Percentiles rank a stretch among this genome's conserved stretches.
phyloP scores from a whole-genome alignment of 1,140 invertebrate species.

The Acromyrmex heyeri region DNA sequence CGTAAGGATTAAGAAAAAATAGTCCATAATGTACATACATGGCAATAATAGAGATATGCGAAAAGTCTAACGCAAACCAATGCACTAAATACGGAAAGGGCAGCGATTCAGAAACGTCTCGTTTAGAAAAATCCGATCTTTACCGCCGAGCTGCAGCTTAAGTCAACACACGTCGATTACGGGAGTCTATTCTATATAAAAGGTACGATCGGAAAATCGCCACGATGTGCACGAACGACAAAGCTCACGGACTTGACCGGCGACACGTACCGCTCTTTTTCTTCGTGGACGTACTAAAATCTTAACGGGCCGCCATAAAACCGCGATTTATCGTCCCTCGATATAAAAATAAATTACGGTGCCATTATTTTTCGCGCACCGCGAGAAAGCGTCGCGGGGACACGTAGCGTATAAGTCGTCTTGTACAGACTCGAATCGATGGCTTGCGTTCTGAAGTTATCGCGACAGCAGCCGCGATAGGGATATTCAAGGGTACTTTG shows the following conservation, averaged over 20 bases:
- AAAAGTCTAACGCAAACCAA: background rate
- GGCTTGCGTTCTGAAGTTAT: conserved; percentile 26
- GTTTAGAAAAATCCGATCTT: background rate
- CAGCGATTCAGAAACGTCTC: too few species aligned
- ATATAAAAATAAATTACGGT: conserved; percentile 57
- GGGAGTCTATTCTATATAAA: conserved; percentile 18
- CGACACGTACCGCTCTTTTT: conserved; percentile 48
- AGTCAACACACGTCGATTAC: conserved; percentile 51
- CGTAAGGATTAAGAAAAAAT: conserved; percentile 22
- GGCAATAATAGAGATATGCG: conserved; percentile 7
- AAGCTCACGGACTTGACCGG: conserved; percentile 57
- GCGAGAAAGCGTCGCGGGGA: conserved; percentile 23
- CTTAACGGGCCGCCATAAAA: conserved; percentile 49
- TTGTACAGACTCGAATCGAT: conserved; percentile 41
- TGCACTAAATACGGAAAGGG: too few species aligned
- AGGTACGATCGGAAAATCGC: conserved; percentile 48
- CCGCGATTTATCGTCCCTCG: conserved; percentile 50
- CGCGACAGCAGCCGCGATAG: conserved; percentile 19
- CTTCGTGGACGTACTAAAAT: conserved; percentile 34
- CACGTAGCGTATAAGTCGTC: conserved; percentile 46
- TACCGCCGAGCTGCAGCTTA: conserved; percentile 47
- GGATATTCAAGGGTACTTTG: conserved; percentile 25
- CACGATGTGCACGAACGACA: conserved; percentile 40
- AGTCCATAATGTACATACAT: conserved; percentile 1
- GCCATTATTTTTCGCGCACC: conserved; percentile 38